Evolutionary conservation across 1,140 invertebrate genomes (phyloP).

Genomic region (Euwallacea fornicatus): DNA sequence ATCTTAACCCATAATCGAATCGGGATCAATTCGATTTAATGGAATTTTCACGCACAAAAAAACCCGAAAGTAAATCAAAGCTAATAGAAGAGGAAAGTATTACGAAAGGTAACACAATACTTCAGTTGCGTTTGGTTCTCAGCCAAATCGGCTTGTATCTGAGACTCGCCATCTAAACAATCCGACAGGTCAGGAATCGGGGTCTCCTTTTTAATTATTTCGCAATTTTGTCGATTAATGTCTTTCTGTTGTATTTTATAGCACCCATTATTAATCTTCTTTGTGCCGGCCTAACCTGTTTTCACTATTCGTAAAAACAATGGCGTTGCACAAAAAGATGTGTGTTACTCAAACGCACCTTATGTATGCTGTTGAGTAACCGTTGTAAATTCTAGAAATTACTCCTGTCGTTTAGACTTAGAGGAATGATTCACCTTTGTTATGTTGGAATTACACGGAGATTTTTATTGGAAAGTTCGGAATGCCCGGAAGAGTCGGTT

Average conservation of each 20-base stretch:
- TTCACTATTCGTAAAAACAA: conserved; percentile 11
- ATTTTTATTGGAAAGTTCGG: no score
- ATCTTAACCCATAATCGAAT: no score
- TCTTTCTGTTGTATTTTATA: conserved; percentile 17
- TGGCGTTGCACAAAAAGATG: conserved; percentile 4
- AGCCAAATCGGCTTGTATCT: conserved; percentile 20
- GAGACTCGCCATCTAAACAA: conserved; percentile 5
- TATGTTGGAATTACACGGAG: no score
- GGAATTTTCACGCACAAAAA: no score
- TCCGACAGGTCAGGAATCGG: conserved; percentile 14
- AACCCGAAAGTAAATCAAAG: no score
- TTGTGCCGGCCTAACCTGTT: not conserved
- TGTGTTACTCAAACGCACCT: conserved; percentile 2
- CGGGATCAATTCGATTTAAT: no score
- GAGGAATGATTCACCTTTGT: no score
- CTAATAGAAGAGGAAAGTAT: no score
- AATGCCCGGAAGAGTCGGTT: no score
- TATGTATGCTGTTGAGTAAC: not conserved
- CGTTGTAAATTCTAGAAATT: not conserved
- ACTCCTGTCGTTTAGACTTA: no score
- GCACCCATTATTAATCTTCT: conserved; percentile 15
- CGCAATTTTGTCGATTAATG: conserved; percentile 21
- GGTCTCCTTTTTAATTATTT: conserved; percentile 16
- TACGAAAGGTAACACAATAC: not conserved
- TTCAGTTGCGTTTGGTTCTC: conserved; percentile 11